Base-by-base conservation (phyloP, 2,797 vertebrate genomes). In the Enteromius anoplus region DNA sequence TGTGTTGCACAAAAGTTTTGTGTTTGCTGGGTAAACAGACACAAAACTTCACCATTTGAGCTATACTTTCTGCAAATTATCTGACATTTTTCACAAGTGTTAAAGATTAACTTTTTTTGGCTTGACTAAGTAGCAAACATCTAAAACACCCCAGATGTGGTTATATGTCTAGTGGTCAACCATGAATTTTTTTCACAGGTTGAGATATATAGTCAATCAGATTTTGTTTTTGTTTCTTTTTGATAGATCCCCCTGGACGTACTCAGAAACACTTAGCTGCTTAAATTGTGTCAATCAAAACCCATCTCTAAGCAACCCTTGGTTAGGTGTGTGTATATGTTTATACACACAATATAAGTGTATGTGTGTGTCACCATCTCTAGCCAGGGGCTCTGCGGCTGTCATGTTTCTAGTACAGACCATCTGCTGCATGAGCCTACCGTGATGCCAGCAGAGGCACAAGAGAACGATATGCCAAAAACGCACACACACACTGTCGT, bases 361-460 rank as follows among this genome's bases (percentile, higher is more conserved):
- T 79, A 29, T 15, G 55, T 14, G 34, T 53, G 84, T 65, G 79
- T 71, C 78, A 70, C 58, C 71, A 85, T 85, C 89, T 84, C 75
- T 75, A 70, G 89, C 89, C 90, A 93, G 92, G 91, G 92, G 85
- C 91, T 91, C 85, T 88, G 88, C 86, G 85, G 86, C 70, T 82
- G 87, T 92, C 83, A 78, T 89, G 90, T 91, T 92, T 89, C 88
- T 90, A 81, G 91, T 85, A 85, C 71, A 87, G 72, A 87, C 93
- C 93, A 93, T 93, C 93, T 95, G 93, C 86, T 93, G 83, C 88
- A 89, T 90, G 85, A 93, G 87, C 83, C 88, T 21, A 87, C 89
- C 85, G 81, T 86, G 84, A 87, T 42, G 32, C 32, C 75, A 84
- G 66, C 29, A 45, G 34, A 75, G 29, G 55, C 64, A 75, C 42